These are phyloP conservation scores for Mythimna albipuncta DNA, from an alignment of 2,888 invertebrate genomes.

Conservation along the genomic window DNA sequence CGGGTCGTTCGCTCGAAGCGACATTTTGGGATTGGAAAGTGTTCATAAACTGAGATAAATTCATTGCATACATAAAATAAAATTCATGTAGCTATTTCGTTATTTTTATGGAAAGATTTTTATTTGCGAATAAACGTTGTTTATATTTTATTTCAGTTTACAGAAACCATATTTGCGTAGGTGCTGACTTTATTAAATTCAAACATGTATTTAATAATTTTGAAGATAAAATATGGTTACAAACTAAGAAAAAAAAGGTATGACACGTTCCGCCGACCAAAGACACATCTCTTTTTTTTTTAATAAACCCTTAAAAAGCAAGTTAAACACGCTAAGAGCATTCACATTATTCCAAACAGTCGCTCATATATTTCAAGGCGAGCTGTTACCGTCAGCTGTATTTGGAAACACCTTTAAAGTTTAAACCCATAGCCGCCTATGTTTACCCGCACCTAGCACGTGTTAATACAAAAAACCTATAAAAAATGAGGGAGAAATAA, in stretches of 20 bases:
- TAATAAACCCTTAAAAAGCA: constrained; percentile 48
- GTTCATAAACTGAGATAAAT: constrained; percentile 40
- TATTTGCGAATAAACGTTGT: background rate
- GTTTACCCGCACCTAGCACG: constrained; percentile 76
- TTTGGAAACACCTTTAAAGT: constrained; percentile 60
- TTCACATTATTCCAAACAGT: constrained; percentile 53
- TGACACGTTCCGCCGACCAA: background rate
- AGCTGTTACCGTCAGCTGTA: constrained; percentile 60
- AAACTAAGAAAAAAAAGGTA: background rate
- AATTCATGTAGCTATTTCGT: background rate
- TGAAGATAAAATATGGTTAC: background rate
- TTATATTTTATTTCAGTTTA: background rate
- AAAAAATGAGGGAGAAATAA: constrained; percentile 65
- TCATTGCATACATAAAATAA: background rate
- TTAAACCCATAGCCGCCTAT: constrained; percentile 54
- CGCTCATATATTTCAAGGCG: constrained; percentile 45
- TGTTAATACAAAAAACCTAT: constrained; percentile 76
- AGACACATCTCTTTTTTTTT: constrained; percentile 21
- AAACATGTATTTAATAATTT: too few species aligned
- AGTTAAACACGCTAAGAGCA: constrained; percentile 58
- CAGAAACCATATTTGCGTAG: too few species aligned
- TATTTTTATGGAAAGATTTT: background rate
- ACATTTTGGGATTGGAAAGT: constrained; percentile 45
- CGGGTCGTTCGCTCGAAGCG: constrained; percentile 28
- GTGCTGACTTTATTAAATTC: too few species aligned